Evolutionary conservation across 2,797 vertebrate species (phyloP), one percentile per base, ranked within the genome.

Genomic region (Malacoctenus gilli): DNA sequence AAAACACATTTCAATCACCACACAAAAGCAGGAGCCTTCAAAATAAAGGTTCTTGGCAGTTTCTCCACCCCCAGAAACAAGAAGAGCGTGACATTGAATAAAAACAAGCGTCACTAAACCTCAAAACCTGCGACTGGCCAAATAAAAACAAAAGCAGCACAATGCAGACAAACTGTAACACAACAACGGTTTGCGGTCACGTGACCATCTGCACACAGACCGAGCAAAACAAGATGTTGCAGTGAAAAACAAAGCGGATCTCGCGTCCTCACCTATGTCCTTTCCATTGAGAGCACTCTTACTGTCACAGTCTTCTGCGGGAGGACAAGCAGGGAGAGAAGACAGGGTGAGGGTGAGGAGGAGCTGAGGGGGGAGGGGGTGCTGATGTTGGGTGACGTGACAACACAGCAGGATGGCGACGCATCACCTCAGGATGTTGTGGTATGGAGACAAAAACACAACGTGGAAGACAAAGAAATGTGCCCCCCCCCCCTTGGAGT

Each of bases 241-340:
- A 41, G 61, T 13, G 55, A 42, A 7, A 22, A 8, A 22, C 4
- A 6, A 31, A 68, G 16, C 15, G 12, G 31, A 23, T 18, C 0
- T 2, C 2, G 62, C 53, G 4, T 77, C 83, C 94, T 96, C 86
- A 97, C 96, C 96, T 87, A 93, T 85, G 2, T 96, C 94, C 37
- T 95, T 92, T 74, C 94, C 95, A 67, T 91, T 95, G 88, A 92
- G 83, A 83, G 92, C 85, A 30, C 90, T 91, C 52, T 95, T 95
- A 77, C 91, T 92, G 84, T 96, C 94, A 90, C 92, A 93, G 86
- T 94, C 93, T 72, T 96, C 96, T 98, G 92, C 39, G 52, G 82
- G 79, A 62, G 38, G 72, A 61, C 58, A 83, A 71, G 74, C 49
- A 59, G 41, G 82, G 47, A 59, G 60, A 66, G 75, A 79, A 56